Percentiles rank a stretch among this genome's conserved stretches.
phyloP scores from a whole-genome alignment of 2,113 vertebrate genomes.

The Lamprotornis superbus region DNA sequence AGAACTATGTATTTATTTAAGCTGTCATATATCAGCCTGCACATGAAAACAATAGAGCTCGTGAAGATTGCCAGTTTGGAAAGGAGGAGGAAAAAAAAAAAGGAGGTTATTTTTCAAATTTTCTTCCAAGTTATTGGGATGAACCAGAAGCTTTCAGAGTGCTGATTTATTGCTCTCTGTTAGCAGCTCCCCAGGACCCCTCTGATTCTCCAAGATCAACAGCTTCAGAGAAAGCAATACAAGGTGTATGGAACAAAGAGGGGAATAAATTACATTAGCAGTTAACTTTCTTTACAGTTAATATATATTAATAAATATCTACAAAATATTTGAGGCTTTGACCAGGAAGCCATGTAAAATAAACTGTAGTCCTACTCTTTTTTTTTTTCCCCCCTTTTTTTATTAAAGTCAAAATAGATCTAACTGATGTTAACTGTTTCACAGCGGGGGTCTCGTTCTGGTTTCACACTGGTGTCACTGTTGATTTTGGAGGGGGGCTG shows the following conservation, averaged over 20 bases:
- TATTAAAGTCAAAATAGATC: slow-evolving; percentile 24
- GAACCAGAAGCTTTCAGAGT: slow-evolving; percentile 64
- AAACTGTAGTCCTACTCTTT: neutral
- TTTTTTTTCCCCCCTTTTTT: neutral
- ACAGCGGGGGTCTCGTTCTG: slow-evolving; percentile 44
- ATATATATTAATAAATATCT: slow-evolving; percentile 65
- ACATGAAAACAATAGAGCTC: slow-evolving; percentile 39
- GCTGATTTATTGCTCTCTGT: slow-evolving; percentile 65
- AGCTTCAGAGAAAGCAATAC: slow-evolving; percentile 63
- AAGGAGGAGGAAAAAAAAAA: accelerated
- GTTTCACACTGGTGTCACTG: slow-evolving; percentile 65
- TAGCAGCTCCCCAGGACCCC: slow-evolving; percentile 26
- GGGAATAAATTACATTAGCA: slow-evolving; percentile 68
- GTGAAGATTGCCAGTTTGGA: slow-evolving; percentile 16
- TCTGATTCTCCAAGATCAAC: slow-evolving; percentile 69
- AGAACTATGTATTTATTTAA: slow-evolving; percentile 57
- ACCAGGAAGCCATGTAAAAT: slow-evolving; percentile 49
- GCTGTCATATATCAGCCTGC: slow-evolving; percentile 45
- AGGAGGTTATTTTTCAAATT: slow-evolving; percentile 17
- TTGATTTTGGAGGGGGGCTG: slow-evolving; percentile 52
- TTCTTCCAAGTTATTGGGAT: slow-evolving; percentile 66
- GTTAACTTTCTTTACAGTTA: slow-evolving; percentile 61
- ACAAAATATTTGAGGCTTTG: slow-evolving; percentile 23
- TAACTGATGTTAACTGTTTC: slow-evolving; percentile 67
- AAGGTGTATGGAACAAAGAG: slow-evolving; percentile 61